Conservation (phyloP, 2,797 vertebrate species). For the Peromyscus melanophrys region DNA sequence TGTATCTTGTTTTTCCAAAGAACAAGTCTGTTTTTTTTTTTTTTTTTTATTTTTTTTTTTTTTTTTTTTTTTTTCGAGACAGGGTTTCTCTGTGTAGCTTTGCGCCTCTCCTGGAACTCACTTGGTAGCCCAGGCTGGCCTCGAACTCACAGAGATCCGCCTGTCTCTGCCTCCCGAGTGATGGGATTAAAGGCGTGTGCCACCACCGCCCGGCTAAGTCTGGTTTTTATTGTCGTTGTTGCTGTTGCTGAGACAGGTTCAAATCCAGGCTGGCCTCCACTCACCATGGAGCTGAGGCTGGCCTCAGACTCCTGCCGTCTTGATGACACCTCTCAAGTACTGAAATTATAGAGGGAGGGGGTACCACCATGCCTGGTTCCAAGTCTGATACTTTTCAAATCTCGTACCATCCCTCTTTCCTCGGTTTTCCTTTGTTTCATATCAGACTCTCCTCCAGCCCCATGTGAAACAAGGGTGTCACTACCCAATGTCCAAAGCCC, state of each 20-base stretch:
- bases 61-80: no score
- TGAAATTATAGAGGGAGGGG: neutral
- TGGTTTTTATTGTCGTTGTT: neutral
- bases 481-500: neutral
- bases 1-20: slow-evolving; percentile 27
- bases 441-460: neutral
- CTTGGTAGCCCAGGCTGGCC: no score
- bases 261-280: neutral
- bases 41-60: no score
- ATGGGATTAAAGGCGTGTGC: no score
- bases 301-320: neutral
- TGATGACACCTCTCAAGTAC: neutral
- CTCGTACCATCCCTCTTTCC: neutral
- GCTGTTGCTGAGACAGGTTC: neutral
- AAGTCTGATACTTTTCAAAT: neutral
- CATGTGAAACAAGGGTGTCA: neutral
- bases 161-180: no score
- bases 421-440: neutral
- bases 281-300: neutral
- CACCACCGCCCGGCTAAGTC: no score
- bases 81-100: no score
- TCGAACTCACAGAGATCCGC: no score
- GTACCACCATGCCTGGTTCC: neutral
- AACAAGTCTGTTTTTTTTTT: no score
- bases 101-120: no score